These are phyloP conservation scores for Limnephilus marmoratus DNA, from an alignment of 2,888 invertebrate genomes.

Conservation along the genomic window DNA sequence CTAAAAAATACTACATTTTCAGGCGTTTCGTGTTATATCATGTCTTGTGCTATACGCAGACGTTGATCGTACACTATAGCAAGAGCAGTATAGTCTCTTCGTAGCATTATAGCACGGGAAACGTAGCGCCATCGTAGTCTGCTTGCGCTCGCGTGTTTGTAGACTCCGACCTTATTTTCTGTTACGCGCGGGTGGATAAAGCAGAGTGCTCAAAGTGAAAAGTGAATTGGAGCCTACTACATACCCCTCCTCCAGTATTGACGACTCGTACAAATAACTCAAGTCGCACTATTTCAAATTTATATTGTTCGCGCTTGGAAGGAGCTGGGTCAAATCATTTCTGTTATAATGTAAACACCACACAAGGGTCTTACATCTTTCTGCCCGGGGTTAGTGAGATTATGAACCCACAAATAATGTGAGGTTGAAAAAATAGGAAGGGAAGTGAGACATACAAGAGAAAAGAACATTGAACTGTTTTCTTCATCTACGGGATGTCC, in stretches of 20 bases:
- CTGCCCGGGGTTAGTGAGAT: background rate
- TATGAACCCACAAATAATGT: background rate
- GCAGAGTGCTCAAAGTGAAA: background rate
- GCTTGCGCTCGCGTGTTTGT: background rate
- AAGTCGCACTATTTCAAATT: background rate
- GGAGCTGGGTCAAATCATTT: background rate
- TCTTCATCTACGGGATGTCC: too few species aligned
- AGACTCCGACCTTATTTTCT: background rate
- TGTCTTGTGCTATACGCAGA: background rate
- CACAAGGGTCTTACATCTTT: background rate
- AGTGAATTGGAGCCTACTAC: background rate
- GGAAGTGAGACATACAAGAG: background rate
- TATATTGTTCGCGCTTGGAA: background rate
- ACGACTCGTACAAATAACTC: background rate
- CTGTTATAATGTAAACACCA: background rate
- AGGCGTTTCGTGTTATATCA: background rate
- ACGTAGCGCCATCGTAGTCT: background rate
- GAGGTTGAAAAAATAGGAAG: background rate
- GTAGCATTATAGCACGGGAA: background rate
- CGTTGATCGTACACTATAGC: background rate
- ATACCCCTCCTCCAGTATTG: background rate
- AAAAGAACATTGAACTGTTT: background rate
- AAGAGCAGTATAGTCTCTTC: background rate
- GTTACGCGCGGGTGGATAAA: background rate
- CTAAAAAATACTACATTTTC: background rate